phyloP scores from a whole-genome alignment of 2,113 vertebrate species.

The Elephas maximus region DNA sequence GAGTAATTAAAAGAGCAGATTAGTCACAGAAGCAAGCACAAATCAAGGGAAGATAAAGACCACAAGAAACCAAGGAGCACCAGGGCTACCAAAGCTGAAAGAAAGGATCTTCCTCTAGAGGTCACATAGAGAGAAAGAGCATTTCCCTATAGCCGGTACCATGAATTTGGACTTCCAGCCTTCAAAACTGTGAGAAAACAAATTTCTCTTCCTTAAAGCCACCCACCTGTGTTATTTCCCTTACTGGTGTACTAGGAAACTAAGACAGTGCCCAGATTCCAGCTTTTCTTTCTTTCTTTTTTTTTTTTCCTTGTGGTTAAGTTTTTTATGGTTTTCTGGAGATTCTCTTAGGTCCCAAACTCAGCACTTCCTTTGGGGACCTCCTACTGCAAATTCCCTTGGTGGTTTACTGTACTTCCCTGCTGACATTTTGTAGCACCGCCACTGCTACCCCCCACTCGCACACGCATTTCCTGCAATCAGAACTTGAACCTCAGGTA shows the following conservation, averaged over 20 bases:
- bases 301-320: neutral
- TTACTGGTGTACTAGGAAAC: neutral
- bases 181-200: neutral
- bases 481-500: neutral
- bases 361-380: neutral
- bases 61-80: neutral
- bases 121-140: neutral
- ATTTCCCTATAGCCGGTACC: no score
- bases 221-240: neutral
- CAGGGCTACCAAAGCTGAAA: neutral
- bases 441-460: neutral
- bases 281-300: neutral
- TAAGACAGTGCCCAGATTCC: neutral
- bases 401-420: no score
- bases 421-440: neutral
- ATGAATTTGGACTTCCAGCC: neutral
- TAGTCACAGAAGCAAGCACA: no score
- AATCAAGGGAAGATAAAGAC: neutral
- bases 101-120: neutral
- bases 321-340: neutral
- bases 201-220: no score
- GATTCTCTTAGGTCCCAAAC: neutral
- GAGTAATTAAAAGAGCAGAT: no score
- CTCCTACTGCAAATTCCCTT: neutral
- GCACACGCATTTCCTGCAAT: neutral